Percentiles rank a stretch among this genome's conserved stretches.
Conservation (phyloP, 2,797 vertebrate genomes). For the Chrysolophus pictus region DNA sequence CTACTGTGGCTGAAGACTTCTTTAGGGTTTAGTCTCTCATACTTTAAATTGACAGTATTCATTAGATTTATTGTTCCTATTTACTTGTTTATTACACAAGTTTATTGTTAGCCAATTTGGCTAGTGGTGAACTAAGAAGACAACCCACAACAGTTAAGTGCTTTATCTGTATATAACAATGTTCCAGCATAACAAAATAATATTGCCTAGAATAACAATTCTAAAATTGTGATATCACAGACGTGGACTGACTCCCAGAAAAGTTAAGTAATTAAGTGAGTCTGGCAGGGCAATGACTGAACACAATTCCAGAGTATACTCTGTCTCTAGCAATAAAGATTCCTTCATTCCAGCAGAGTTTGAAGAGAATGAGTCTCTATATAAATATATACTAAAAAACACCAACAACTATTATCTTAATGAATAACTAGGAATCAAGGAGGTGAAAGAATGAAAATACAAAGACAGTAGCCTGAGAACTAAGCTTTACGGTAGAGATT, state of each 20-base stretch:
- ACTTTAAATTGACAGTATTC: slow-evolving; percentile 12
- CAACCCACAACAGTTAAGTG: not conserved
- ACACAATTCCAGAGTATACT: not conserved
- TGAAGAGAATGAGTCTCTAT: not conserved
- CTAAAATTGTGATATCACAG: not conserved
- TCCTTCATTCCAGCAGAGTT: not conserved
- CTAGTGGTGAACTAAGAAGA: not conserved
- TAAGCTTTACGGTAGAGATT: not conserved
- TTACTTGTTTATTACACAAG: slow-evolving; percentile 2
- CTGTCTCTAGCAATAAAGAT: not conserved
- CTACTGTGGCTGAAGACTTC: not conserved
- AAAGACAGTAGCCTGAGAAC: not conserved
- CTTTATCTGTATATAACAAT: not conserved
- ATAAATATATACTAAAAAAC: not conserved
- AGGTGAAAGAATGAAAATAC: not conserved
- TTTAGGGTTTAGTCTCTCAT: not conserved
- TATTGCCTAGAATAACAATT: not conserved
- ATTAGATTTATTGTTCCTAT: not conserved
- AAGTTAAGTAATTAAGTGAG: not conserved
- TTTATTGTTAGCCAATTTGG: not conserved
- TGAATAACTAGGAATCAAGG: not conserved
- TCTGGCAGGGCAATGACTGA: not conserved
- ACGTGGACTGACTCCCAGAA: not conserved
- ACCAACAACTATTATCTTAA: not conserved
- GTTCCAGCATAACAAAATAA: not conserved